Conservation (phyloP, 2,888 invertebrate genomes). For the Deroplatys truncata region DNA sequence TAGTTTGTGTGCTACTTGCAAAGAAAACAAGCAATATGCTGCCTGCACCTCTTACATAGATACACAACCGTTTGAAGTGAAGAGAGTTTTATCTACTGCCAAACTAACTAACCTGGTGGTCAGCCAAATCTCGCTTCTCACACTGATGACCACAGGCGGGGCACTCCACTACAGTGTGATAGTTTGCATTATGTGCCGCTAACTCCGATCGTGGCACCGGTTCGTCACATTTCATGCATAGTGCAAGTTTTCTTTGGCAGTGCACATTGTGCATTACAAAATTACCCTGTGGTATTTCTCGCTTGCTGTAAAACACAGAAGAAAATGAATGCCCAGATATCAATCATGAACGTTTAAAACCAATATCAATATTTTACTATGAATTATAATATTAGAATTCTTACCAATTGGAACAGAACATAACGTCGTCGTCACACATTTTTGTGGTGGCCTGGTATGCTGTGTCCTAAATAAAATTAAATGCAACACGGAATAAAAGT, state of each 20-base stretch:
- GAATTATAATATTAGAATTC: constrained; percentile 43
- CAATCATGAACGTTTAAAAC: neutral
- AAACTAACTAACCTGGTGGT: constrained; percentile 39
- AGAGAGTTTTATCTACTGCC: neutral
- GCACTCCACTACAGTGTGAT: constrained; percentile 48
- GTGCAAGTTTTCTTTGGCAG: constrained; percentile 61
- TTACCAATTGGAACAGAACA: constrained; percentile 53
- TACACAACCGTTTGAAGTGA: neutral
- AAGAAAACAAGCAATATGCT: too few species aligned
- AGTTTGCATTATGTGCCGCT: constrained; percentile 51
- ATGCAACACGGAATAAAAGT: neutral
- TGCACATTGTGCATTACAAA: constrained; percentile 67
- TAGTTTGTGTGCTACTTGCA: too few species aligned
- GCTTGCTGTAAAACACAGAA: constrained; percentile 52
- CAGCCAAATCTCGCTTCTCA: constrained; percentile 39
- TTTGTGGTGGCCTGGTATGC: neutral
- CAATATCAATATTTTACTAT: neutral
- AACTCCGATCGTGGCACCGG: constrained; percentile 57
- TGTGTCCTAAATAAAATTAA: neutral
- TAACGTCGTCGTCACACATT: constrained; percentile 45
- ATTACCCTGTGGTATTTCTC: constrained; percentile 62
- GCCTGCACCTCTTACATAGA: too few species aligned
- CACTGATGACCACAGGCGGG: constrained; percentile 41
- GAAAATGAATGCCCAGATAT: neutral
- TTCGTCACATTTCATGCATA: constrained; percentile 65